Conservation (phyloP, 2,888 invertebrate species). For the Leptura quadrifasciata region DNA sequence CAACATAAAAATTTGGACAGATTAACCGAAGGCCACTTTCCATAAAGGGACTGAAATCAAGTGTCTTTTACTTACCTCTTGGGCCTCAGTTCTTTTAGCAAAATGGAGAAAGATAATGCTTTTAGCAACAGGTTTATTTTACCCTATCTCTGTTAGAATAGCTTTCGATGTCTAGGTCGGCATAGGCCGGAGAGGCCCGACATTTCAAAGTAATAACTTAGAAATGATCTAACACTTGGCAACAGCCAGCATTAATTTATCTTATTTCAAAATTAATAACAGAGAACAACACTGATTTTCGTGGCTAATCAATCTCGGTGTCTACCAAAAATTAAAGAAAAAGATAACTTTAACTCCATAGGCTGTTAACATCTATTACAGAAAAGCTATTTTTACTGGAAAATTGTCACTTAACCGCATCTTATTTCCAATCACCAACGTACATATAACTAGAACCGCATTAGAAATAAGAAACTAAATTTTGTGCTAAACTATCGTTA, state of each 20-base stretch:
- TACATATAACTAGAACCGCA: not conserved
- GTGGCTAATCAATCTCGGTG: no score
- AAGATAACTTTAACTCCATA: not conserved
- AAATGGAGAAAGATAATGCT: not conserved
- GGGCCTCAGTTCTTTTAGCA: not conserved
- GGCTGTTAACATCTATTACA: not conserved
- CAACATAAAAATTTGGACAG: no score
- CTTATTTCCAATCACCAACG: constrained; percentile 2
- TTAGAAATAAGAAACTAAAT: not conserved
- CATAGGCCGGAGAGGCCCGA: not conserved
- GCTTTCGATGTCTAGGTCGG: not conserved
- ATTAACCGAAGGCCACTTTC: no score
- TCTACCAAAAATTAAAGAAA: not conserved
- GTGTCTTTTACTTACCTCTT: not conserved
- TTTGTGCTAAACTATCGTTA: not conserved
- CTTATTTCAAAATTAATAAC: not conserved
- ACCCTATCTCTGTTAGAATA: not conserved
- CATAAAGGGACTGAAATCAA: no score
- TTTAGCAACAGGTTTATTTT: not conserved
- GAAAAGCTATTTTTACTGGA: not conserved
- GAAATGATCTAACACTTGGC: not conserved
- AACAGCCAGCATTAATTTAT: not conserved
- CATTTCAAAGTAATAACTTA: not conserved
- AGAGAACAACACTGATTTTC: no score
- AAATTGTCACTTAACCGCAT: not conserved